Evolutionary conservation across 2,113 vertebrate species (phyloP).

Genomic region (Stomatorhinus ivindoensis): DNA sequence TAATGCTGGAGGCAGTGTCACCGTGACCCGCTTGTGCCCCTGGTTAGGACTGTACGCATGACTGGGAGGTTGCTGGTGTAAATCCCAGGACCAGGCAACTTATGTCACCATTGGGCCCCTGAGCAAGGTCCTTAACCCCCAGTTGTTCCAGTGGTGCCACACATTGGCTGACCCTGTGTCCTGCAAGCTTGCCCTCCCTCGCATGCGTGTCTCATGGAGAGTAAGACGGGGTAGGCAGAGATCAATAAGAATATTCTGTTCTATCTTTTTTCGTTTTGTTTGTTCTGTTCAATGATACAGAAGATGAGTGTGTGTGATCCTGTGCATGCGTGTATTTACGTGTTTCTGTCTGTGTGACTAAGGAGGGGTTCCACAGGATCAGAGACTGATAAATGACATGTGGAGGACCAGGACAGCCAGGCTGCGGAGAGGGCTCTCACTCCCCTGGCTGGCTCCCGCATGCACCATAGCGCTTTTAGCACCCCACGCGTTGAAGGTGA

Average conservation of each 20-base stretch:
- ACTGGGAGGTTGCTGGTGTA: neutral
- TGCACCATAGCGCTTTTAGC: slow-evolving; percentile 59
- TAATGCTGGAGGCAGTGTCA: neutral
- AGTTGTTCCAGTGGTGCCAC: no score
- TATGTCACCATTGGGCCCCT: neutral
- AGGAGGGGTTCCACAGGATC: neutral
- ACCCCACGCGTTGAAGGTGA: slow-evolving; percentile 49
- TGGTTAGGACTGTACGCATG: neutral
- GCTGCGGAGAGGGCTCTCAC: neutral
- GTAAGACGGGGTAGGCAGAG: neutral
- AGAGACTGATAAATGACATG: neutral
- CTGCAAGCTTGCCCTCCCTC: neutral
- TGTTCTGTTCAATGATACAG: neutral
- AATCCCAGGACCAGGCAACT: neutral
- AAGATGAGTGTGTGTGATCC: neutral
- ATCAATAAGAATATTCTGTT: neutral
- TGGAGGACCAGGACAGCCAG: neutral
- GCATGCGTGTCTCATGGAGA: neutral
- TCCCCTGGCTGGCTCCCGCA: slow-evolving; percentile 26
- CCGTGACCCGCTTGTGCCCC: neutral
- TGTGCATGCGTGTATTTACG: neutral
- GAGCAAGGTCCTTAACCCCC: neutral
- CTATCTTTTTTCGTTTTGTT: no score
- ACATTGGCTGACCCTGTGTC: neutral
- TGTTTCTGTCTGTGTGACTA: neutral